Base-by-base conservation (phyloP, 2,888 invertebrate species). In the Drosophila silvestris region DNA sequence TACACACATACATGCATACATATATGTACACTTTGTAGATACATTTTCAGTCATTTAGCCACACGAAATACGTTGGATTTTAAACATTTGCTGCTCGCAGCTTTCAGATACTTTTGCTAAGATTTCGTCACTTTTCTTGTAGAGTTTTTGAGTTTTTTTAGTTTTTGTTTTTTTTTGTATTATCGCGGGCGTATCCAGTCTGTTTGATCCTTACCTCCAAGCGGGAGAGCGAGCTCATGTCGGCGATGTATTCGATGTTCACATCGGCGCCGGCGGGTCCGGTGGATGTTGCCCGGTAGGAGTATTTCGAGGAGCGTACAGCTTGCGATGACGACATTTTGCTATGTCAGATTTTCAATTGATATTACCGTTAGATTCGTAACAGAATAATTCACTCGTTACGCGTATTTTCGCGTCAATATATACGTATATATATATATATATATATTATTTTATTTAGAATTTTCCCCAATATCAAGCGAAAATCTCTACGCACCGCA, bases 191-290 rank as follows among this genome's bases (percentile, higher is more conserved):
- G 30, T 56, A 57, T 70, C 70, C 69, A 54, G 50, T 26, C 22
- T 35, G 28, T n/a, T 22, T 22, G 50, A 73, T 70, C 62, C 85
- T 95, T 97, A 98, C 98, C 97, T 98, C 98, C 95, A 98, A 96
- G 94, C 98, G 97, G 95, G 97, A 96, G 94, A 98, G 96, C 94
- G 97, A 97, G 95, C 97, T 97, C 94, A 98, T 95, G 95, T 98
- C 98, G 95, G 97, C 96, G 95, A 96, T 96, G 95, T 98, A 98
- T 95, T 98, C 98, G 95, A 98, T 97, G 96, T 96, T 97, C 94
- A 98, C 97, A 95, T 98, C 97, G 94, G 97, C 96, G 92, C 94
- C 95, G 94, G 96, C 96, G 93, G 96, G 96, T 93, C 97, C 97
- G 93, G 96, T 95, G 93, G 97, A 97, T 93, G 96, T 95, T 94